Evolutionary conservation across 2,888 invertebrate genomes (phyloP).

Genomic region (Amiota communis): DNA sequence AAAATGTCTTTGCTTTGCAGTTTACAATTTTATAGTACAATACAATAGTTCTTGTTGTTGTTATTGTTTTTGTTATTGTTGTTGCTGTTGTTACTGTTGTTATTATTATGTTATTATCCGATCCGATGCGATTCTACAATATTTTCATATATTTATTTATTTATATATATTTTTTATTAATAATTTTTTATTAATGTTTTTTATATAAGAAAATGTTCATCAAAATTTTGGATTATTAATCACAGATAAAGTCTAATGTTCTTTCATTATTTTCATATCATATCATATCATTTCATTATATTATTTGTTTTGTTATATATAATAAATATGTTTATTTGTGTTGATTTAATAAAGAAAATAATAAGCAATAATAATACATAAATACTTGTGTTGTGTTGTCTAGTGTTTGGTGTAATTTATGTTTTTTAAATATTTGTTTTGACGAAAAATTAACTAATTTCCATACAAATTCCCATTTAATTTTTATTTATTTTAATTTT

Average conservation of each 20-base stretch:
- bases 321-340: constrained; percentile 63
- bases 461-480: too few species aligned
- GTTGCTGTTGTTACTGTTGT: constrained; percentile 40
- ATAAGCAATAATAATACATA: constrained; percentile 60
- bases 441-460: constrained; percentile 26
- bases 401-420: constrained; percentile 25
- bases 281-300: constrained; percentile 63
- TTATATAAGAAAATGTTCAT: constrained; percentile 73
- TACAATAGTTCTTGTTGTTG: constrained; percentile 33
- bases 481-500: constrained; percentile 44
- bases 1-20: constrained; percentile 40
- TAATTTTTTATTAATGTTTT: constrained; percentile 49
- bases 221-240: constrained; percentile 75
- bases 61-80: constrained; percentile 47
- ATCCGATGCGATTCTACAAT: constrained; percentile 56
- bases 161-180: constrained; percentile 47
- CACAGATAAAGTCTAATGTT: constrained; percentile 74
- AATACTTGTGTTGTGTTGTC: constrained; percentile 58
- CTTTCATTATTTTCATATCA: constrained; percentile 58
- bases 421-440: constrained; percentile 26
- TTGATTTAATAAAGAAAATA: constrained; percentile 59
- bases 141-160: constrained; percentile 50
- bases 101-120: constrained; percentile 53
- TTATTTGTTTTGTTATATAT: constrained; percentile 61
- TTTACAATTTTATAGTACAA: constrained; percentile 7